phyloP scores from a whole-genome alignment of 2,888 invertebrate species.

The Tiliacea citrago region DNA sequence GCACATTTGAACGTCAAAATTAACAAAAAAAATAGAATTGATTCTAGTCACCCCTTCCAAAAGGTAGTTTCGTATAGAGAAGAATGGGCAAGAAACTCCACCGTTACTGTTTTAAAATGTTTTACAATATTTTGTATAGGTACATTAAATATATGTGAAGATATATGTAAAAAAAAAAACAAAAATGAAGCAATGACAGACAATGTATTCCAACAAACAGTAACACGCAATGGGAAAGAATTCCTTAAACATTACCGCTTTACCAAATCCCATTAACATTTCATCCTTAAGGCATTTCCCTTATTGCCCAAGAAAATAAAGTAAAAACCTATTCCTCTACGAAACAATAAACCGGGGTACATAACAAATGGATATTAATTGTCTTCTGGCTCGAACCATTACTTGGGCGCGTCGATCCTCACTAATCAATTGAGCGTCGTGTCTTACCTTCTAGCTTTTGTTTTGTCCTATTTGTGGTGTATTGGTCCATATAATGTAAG shows the following conservation, averaged over 20 bases:
- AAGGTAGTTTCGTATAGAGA: too few species aligned
- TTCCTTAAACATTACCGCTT: conserved; percentile 2
- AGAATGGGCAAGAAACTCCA: too few species aligned
- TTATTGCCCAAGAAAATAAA: conserved; percentile 32
- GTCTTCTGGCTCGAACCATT: conserved; percentile 50
- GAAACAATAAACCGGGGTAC: conserved; percentile 51
- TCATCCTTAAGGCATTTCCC: conserved; percentile 1
- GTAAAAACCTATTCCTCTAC: conserved; percentile 10
- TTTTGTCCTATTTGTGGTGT: conserved; percentile 37
- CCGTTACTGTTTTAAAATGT: too few species aligned
- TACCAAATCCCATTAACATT: conserved; percentile 4
- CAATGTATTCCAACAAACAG: background rate
- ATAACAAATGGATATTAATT: conserved; percentile 66
- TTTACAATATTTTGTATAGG: too few species aligned
- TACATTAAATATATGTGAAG: too few species aligned
- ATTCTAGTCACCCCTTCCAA: too few species aligned
- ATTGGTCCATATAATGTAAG: background rate
- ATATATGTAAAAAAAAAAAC: too few species aligned
- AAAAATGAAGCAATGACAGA: too few species aligned
- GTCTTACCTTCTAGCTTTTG: conserved; percentile 36
- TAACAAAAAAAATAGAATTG: too few species aligned
- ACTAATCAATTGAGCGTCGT: conserved; percentile 54
- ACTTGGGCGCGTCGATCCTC: conserved; percentile 30
- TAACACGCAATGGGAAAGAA: background rate
- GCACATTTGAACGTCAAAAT: too few species aligned